These are phyloP conservation scores for Aphidius gifuensis DNA, from an alignment of 1,140 invertebrate species.

Conservation along the genomic window DNA sequence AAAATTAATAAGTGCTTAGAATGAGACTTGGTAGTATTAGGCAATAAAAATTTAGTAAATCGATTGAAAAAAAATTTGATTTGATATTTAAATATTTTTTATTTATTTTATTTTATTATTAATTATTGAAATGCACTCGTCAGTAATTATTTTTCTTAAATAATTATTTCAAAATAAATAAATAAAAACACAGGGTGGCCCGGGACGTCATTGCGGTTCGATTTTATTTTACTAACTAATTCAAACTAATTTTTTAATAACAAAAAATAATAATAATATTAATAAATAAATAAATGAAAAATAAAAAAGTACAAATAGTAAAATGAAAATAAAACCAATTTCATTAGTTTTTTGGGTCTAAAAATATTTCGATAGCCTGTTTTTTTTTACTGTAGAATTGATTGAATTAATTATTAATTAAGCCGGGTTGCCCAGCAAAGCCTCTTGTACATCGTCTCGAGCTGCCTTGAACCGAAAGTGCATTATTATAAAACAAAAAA, in stretches of 20 bases:
- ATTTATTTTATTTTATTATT: neutral
- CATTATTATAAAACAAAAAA: conserved; percentile 44
- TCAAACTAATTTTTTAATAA: conserved; percentile 10
- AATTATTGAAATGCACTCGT: conserved; percentile 18
- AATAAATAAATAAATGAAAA: neutral
- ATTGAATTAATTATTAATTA: neutral
- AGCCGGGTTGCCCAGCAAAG: conserved; percentile 25
- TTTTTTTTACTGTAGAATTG: conserved; percentile 4
- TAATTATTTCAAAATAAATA: neutral
- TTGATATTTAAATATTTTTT: neutral
- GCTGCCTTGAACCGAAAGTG: conserved; percentile 56
- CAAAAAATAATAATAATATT: neutral
- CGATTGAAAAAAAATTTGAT: too few species aligned
- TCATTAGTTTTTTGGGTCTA: neutral
- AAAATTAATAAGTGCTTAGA: neutral
- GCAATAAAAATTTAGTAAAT: neutral
- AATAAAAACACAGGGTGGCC: conserved; percentile 39
- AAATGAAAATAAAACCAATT: neutral
- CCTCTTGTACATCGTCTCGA: conserved; percentile 50
- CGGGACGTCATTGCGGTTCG: conserved; percentile 33
- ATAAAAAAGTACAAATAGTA: neutral
- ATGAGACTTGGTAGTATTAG: neutral
- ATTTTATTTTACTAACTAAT: conserved; percentile 18
- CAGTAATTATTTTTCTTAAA: conserved; percentile 21
- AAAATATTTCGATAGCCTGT: conserved; percentile 10